Evolutionary conservation across 1,140 invertebrate species (phyloP).

Genomic region (Brachionus sp.): DNA sequence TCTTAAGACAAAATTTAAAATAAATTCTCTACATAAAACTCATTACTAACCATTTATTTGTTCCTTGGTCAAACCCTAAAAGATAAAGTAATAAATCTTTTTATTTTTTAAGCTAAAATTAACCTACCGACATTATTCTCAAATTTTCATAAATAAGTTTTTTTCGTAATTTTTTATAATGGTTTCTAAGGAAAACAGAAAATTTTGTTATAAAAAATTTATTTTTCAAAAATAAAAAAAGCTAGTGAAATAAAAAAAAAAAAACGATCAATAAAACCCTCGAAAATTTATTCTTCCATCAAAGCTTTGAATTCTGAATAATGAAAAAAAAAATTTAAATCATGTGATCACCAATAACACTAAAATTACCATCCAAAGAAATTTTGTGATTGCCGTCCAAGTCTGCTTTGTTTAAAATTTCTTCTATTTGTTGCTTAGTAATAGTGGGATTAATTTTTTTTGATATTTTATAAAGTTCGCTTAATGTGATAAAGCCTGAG

Average conservation of each 20-base stretch:
- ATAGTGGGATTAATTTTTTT: background rate
- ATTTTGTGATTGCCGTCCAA: conserved; percentile 14
- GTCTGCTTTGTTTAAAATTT: conserved; percentile 9
- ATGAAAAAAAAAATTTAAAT: background rate
- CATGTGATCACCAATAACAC: background rate
- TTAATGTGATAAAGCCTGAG: background rate
- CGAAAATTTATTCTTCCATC: background rate
- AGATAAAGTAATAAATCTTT: background rate
- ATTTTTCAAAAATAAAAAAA: background rate
- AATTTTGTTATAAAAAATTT: background rate
- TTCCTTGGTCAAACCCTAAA: background rate
- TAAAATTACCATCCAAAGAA: background rate
- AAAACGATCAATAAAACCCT: background rate
- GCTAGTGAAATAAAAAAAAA: too few relatives aligned
- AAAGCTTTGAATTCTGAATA: background rate
- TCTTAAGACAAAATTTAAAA: background rate
- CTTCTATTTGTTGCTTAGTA: background rate
- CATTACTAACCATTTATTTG: conserved; percentile 38
- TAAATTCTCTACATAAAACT: background rate
- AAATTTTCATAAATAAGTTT: background rate
- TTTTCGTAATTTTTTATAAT: background rate
- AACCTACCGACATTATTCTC: background rate
- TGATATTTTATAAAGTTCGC: background rate
- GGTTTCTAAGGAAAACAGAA: conserved; percentile 3
- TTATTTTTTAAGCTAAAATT: background rate